These are phyloP conservation scores for Pempheris klunzingeri DNA, from an alignment of 2,797 vertebrate species.

Conservation along the genomic window DNA sequence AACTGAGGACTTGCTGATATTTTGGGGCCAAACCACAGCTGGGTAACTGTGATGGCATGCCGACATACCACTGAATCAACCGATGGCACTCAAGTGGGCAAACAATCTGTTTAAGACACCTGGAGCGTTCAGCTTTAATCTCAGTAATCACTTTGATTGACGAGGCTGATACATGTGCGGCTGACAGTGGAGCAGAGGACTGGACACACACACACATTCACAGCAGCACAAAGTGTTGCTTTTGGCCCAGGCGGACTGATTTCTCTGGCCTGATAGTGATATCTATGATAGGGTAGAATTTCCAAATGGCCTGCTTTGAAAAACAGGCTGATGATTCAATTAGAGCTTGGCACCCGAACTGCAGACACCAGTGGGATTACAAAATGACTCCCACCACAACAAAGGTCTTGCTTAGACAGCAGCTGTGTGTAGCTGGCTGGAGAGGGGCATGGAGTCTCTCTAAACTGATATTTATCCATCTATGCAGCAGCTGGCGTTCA, in stretches of 20 bases:
- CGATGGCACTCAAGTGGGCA: slow-evolving; percentile 34
- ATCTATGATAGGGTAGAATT: slow-evolving; percentile 62
- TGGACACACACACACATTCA: slow-evolving; percentile 2
- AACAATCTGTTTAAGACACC: slow-evolving; percentile 30
- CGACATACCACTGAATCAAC: slow-evolving; percentile 61
- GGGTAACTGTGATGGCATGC: slow-evolving; percentile 62
- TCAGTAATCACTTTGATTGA: slow-evolving; percentile 37
- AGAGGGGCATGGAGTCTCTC: slow-evolving; percentile 15
- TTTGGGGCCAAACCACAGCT: slow-evolving; percentile 66
- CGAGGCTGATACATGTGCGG: slow-evolving; percentile 14
- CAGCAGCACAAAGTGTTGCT: slow-evolving; percentile 48
- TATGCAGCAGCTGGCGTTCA: neutral
- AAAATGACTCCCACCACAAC: slow-evolving; percentile 52
- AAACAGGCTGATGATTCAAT: slow-evolving; percentile 67
- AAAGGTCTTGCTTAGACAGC: slow-evolving; percentile 60
- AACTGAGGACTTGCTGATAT: slow-evolving; percentile 63
- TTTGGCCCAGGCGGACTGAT: slow-evolving; percentile 40
- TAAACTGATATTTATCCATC: slow-evolving; percentile 26
- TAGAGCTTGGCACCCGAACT: slow-evolving; percentile 51
- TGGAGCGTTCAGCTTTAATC: slow-evolving; percentile 22
- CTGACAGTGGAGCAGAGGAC: slow-evolving; percentile 18
- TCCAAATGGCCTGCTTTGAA: slow-evolving; percentile 61
- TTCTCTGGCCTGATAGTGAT: slow-evolving; percentile 39
- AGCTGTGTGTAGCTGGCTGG: slow-evolving; percentile 43
- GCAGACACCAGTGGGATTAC: slow-evolving; percentile 53